Conservation (phyloP, 2,797 vertebrate species). For the Moxostoma hubbsi region DNA sequence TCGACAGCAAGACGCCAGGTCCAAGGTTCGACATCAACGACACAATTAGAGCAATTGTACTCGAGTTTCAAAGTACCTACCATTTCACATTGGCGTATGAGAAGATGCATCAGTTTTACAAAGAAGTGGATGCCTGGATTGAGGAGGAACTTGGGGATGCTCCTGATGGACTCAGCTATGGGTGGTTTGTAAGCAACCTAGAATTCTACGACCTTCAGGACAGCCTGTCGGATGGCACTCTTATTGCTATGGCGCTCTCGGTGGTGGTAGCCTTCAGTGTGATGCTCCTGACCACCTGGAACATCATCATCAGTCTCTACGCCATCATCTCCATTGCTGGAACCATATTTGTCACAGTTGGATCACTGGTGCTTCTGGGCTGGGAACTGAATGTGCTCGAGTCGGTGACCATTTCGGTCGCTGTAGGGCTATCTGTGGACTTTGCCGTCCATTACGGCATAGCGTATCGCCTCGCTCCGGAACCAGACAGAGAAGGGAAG, state of each 20-base stretch:
- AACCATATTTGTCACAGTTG: constrained; percentile 96
- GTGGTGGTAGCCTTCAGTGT: constrained; percentile 95
- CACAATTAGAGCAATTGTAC: constrained; percentile 93
- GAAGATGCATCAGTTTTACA: constrained; percentile 96
- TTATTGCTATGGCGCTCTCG: constrained; percentile 95
- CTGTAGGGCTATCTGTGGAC: constrained; percentile 94
- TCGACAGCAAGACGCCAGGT: constrained; percentile 95
- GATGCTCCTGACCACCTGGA: constrained; percentile 98
- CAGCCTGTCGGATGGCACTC: constrained; percentile 92
- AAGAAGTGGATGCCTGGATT: constrained; percentile 93
- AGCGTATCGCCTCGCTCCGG: constrained; percentile 92
- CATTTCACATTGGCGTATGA: constrained; percentile 97
- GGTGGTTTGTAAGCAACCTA: constrained; percentile 97
- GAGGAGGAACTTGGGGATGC: constrained; percentile 86
- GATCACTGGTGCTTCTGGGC: constrained; percentile 93
- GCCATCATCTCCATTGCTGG: constrained; percentile 96
- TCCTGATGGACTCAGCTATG: constrained; percentile 87
- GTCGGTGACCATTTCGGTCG: constrained; percentile 97
- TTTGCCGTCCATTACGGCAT: constrained; percentile 98
- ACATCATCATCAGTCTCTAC: constrained; percentile 94
- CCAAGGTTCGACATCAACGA: constrained; percentile 97
- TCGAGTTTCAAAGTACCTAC: constrained; percentile 95
- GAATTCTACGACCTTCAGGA: constrained; percentile 98
- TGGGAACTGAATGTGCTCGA: constrained; percentile 98
- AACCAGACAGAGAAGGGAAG: constrained; percentile 90